Base-by-base conservation (phyloP, 2,113 vertebrate genomes). In the Phaetusa simplex region DNA sequence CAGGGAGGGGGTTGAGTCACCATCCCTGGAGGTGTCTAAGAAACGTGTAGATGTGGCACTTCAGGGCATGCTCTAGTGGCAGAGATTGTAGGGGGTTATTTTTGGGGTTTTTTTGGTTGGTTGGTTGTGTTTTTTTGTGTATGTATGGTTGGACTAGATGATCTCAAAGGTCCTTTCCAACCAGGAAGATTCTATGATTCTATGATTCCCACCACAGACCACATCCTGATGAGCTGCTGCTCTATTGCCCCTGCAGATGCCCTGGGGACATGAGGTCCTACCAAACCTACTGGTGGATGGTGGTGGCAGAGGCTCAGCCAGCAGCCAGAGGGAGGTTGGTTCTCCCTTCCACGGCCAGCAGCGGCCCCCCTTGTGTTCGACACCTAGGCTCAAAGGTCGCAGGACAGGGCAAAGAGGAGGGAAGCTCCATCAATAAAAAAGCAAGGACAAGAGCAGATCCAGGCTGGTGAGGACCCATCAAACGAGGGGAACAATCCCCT, bases 331-430 rank as follows among this genome's bases (percentile, higher is more conserved):
- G 6, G 1, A 30, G 5, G 53, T 70, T 20, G 1, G 24, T 22
- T 73, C 67, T 78, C 59, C 70, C 61, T 27, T 82, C 47, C 50
- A 74, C 2, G 1, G 34, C 42, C 53, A 17, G 59, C 67, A 24
- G n/a, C 36, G 72, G 14, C 42, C 26, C 30, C 2, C 1, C 58
- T 14, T 14, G 55, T 36, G 6, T n/a, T 22, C 38, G 32, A 2
- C 2, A 0, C 2, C 64, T 3, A 3, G 59, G 55, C 52, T 71
- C 1, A 0, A 40, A 3, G 43, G 8, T 23, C 0, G 1, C 53
- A 6, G 67, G n/a, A 36, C 21, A 6, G 43, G n/a, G 14, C 0
- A 1, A 43, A 11, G 73, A 85, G 6, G 3, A 70, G n/a, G 30
- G 42, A 53, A 67, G 7, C 9, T 62, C 66, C 70, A 53, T 27